phyloP scores from a whole-genome alignment of 2,797 vertebrate species.

The Enteromius anoplus region DNA sequence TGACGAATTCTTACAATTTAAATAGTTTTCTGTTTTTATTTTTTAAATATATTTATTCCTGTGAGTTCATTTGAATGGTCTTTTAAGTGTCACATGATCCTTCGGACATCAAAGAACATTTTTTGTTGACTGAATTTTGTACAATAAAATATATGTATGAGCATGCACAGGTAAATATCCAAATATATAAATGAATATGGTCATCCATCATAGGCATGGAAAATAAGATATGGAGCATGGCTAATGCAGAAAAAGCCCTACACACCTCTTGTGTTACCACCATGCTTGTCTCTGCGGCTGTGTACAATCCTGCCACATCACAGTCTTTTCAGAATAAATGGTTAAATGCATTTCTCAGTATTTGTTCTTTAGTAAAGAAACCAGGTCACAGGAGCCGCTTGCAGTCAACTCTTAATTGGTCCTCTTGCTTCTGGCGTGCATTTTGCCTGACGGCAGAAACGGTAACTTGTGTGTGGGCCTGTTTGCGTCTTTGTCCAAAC shows the following conservation, averaged over 20 bases:
- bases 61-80: background rate
- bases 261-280: slow-evolving; percentile 34
- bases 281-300: background rate
- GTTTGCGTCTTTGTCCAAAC: slow-evolving; percentile 41
- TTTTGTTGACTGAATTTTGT: background rate
- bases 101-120: background rate
- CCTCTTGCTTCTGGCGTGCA: slow-evolving; percentile 36
- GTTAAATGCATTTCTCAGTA: slow-evolving; percentile 23
- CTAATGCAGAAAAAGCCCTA: slow-evolving; percentile 47
- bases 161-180: background rate
- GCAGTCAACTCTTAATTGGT: slow-evolving; percentile 41
- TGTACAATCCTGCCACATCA: slow-evolving; percentile 39
- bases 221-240: slow-evolving; percentile 45
- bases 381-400: slow-evolving; percentile 39
- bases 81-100: background rate
- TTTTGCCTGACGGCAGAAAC: slow-evolving; percentile 5
- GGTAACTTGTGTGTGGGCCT: background rate
- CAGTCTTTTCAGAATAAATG: slow-evolving; percentile 42
- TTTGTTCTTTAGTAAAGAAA: slow-evolving; percentile 45
- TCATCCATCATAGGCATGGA: background rate
- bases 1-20: background rate
- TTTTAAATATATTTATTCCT: background rate
- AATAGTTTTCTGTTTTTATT: background rate
- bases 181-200: background rate
- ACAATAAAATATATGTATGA: background rate